These are phyloP conservation scores for Pocillopora verrucosa DNA, from an alignment of 64 coral and sea anemone genomes.

Conservation along the genomic window DNA sequence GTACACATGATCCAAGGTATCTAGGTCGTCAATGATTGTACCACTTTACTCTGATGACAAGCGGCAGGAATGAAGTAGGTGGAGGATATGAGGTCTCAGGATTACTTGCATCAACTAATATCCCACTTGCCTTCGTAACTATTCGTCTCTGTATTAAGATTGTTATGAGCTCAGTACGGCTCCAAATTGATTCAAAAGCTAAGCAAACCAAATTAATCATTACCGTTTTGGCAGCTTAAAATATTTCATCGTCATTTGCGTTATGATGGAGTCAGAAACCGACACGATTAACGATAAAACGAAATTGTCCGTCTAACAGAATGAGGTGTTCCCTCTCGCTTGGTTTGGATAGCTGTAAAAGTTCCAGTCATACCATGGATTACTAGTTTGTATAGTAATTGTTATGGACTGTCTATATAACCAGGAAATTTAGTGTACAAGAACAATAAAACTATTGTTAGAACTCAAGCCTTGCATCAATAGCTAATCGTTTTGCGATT, in stretches of 20 bases:
- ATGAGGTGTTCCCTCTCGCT: too few species aligned
- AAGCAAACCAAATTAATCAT: slow-evolving; percentile 11
- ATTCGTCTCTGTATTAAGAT: too few species aligned
- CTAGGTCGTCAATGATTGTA: neutral
- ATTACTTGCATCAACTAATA: slow-evolving; percentile 17
- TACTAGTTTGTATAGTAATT: neutral
- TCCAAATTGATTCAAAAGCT: slow-evolving; percentile 21
- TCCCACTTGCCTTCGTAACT: too few species aligned
- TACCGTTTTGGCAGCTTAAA: neutral
- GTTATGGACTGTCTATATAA: slow-evolving; percentile 12
- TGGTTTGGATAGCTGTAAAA: neutral
- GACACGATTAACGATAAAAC: neutral
- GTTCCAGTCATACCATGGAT: neutral
- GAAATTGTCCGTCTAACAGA: neutral
- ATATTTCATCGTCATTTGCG: neutral
- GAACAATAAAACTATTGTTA: slow-evolving; percentile 17
- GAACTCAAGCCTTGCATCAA: slow-evolving; percentile 1
- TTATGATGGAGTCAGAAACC: neutral
- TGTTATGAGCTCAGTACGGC: neutral
- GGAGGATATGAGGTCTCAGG: slow-evolving; percentile 7
- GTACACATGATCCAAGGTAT: too few species aligned
- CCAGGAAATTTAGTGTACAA: neutral
- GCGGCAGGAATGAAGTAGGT: slow-evolving; percentile 10
- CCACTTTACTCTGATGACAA: slow-evolving; percentile 1
- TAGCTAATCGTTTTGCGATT: neutral